Base-by-base conservation (phyloP, 2,888 invertebrate species). In the Drosophila maculinotata region DNA sequence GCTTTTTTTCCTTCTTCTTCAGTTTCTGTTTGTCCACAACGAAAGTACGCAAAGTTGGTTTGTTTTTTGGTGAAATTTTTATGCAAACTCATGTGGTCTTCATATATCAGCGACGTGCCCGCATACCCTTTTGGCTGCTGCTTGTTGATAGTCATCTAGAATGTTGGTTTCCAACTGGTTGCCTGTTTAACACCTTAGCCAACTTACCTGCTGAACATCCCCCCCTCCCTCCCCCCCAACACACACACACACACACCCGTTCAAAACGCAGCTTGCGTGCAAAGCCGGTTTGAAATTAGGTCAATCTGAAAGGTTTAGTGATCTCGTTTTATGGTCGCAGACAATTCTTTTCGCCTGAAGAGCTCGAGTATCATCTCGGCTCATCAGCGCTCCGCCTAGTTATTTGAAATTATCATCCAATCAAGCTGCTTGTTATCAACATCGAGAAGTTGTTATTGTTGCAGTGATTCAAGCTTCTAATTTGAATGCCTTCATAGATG, bases 291-390 rank as follows among this genome's bases (percentile, higher is more conserved):
- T 64, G 35, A 54, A 83, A 84, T 67, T 84, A 67, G 83, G 83
- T 83, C 83, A 87, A 77, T 84, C 76, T 63, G 79, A 84, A 83
- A 84, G 85, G 87, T 87, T 87, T 84, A 64, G 59, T 79, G 81
- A 85, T 81, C 86, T 80, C 56, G 69, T 83, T 85, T 86, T 69
- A 79, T 69, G 60, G 69, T 47, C 59, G 4, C 64, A 56, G n/a
- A 49, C 42, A 39, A 62, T 79, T 78, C 69, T 74, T 54, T 51
- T 39, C 17, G 45, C 31, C 70, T 48, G 26, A 52, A 51, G 72
- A 60, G 67, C 20, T n/a, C n/a, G n/a, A n/a, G n/a, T n/a, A 26
- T 47, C 26, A 9, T 17, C 36, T 30, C 25, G 51, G 23, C 7
- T 25, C 44, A 44, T 36, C 28, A 45, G 51, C 59, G 57, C 63